A percentile compares a stretch with the other conserved stretches of the same genome.
Conservation (phyloP, 2,113 vertebrate genomes). For the Platysternon megacephalum region DNA sequence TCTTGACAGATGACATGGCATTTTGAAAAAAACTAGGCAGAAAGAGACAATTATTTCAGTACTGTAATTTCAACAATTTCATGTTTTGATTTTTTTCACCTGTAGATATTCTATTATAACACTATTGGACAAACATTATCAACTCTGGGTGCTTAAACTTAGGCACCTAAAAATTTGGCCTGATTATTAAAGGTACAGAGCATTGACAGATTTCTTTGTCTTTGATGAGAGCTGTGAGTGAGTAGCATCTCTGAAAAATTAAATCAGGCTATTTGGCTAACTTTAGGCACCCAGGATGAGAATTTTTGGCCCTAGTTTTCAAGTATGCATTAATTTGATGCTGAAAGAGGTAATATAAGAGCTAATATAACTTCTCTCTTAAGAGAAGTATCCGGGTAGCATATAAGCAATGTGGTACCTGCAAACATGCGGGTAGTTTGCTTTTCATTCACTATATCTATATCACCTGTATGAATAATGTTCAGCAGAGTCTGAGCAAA, state of each 20-base stretch:
- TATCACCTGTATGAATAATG: not conserved
- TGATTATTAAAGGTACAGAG: not conserved
- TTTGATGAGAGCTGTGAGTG: not conserved
- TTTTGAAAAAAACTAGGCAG: not conserved
- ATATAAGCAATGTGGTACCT: not conserved
- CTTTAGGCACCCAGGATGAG: not conserved
- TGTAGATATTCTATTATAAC: not conserved
- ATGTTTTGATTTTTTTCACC: not conserved
- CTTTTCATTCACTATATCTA: not conserved
- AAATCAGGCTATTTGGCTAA: not conserved
- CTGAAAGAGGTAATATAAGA: not conserved
- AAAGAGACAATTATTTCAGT: not conserved
- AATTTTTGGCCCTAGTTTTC: not conserved
- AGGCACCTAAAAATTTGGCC: not conserved
- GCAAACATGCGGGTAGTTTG: not conserved
- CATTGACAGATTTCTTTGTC: not conserved
- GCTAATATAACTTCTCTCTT: not conserved
- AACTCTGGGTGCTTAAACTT: not conserved
- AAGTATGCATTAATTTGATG: not conserved
- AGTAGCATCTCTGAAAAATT: not conserved
- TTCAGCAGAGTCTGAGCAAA: not conserved
- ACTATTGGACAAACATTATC: not conserved
- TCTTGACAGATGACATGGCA: not conserved
- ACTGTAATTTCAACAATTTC: not conserved
- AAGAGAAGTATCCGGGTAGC: not conserved